Evolutionary conservation across 2,888 invertebrate genomes (phyloP).

Genomic region (Microdon myrmicae): DNA sequence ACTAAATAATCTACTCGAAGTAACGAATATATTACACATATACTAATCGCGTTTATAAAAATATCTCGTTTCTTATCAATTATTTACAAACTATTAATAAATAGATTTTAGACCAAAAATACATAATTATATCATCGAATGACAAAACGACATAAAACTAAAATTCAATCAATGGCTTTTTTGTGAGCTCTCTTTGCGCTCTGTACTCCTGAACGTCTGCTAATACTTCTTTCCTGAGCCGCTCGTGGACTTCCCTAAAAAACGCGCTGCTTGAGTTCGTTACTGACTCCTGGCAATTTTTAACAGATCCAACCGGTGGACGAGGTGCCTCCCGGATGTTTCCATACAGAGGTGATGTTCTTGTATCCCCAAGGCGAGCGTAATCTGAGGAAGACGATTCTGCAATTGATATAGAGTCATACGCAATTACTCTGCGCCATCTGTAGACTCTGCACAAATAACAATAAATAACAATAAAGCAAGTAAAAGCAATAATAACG

Average conservation of each 20-base stretch:
- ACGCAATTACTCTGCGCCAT: slow-evolving; percentile 10
- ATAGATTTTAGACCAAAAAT: slow-evolving; percentile 30
- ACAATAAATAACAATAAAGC: slow-evolving; percentile 16
- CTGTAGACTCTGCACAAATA: slow-evolving; percentile 20
- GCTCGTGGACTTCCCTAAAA: slow-evolving; percentile 59
- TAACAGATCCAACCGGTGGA: slow-evolving; percentile 13
- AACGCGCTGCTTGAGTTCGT: slow-evolving; percentile 40
- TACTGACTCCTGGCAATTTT: slow-evolving; percentile 47
- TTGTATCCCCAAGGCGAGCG: slow-evolving; percentile 5
- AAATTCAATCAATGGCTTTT: slow-evolving; percentile 62
- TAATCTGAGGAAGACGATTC: slow-evolving; percentile 24
- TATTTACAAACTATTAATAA: background rate
- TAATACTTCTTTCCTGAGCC: slow-evolving; percentile 59
- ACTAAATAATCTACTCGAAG: too few species aligned
- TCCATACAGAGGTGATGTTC: slow-evolving; percentile 8
- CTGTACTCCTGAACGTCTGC: slow-evolving; percentile 59
- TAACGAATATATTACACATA: too few species aligned
- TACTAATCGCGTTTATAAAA: too few species aligned
- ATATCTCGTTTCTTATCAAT: too few species aligned
- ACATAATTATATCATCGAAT: slow-evolving; percentile 44
- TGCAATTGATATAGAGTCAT: slow-evolving; percentile 36
- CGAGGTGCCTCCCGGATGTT: slow-evolving; percentile 11
- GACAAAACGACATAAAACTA: slow-evolving; percentile 53
- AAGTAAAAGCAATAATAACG: slow-evolving; percentile 16
- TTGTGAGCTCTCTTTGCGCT: slow-evolving; percentile 54